Conservation (phyloP, 2,888 invertebrate genomes). For the Odontothrips loti region DNA sequence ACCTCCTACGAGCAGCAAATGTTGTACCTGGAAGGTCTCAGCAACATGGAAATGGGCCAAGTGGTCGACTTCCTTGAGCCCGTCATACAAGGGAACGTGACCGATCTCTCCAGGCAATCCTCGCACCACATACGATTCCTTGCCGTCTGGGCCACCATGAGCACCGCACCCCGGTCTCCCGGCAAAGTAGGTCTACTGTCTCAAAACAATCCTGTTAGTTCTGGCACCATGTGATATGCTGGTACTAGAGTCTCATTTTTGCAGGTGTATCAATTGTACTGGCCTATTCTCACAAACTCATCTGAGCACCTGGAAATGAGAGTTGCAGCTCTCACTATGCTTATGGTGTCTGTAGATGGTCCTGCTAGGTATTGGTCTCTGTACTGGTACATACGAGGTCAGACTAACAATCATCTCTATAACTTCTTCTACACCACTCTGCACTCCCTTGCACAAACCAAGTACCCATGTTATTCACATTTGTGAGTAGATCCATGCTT, state of each 20-base stretch:
- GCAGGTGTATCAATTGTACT: constrained; percentile 58
- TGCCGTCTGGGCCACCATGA: constrained; percentile 60
- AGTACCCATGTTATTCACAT: constrained; percentile 61
- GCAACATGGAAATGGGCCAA: constrained; percentile 59
- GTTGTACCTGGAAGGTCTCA: constrained; percentile 66
- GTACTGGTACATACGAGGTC: constrained; percentile 62
- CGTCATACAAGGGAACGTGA: constrained; percentile 46
- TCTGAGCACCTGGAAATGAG: constrained; percentile 64
- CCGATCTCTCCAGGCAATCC: constrained; percentile 39
- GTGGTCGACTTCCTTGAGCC: constrained; percentile 53
- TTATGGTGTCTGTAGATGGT: constrained; percentile 61
- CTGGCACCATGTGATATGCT: constrained; percentile 13
- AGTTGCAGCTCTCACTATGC: constrained; percentile 60
- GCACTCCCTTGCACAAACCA: constrained; percentile 61
- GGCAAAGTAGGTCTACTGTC: constrained; percentile 47
- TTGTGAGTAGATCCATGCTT: constrained; percentile 53
- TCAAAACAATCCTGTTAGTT: no score
- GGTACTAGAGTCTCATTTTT: constrained; percentile 31
- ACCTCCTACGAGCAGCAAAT: constrained; percentile 63
- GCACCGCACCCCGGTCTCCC: constrained; percentile 51
- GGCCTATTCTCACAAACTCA: constrained; percentile 65
- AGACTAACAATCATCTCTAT: constrained; percentile 60
- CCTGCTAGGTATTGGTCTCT: constrained; percentile 63
- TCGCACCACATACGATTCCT: constrained; percentile 62
- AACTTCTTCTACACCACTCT: constrained; percentile 68